These are phyloP conservation scores for Arctocebus calabarensis DNA, from an alignment of 2,797 vertebrate species.

Conservation along the genomic window DNA sequence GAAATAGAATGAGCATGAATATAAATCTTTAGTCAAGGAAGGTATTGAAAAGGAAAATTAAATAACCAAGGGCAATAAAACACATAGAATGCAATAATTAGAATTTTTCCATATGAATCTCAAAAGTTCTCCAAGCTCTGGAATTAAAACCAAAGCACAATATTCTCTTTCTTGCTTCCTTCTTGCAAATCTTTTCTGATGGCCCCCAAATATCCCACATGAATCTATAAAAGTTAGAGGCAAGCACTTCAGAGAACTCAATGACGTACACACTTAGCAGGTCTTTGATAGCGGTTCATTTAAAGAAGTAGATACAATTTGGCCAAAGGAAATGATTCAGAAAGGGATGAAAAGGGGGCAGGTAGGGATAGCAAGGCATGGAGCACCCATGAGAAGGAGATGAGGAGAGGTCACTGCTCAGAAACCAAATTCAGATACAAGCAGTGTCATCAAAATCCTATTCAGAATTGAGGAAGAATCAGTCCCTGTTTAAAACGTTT, in stretches of 20 bases:
- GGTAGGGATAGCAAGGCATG: background rate
- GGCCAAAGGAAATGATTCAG: background rate
- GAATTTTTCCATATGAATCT: background rate
- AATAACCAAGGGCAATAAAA: background rate
- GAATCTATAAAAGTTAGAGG: background rate
- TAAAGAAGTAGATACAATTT: conserved; percentile 4
- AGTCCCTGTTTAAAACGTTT: background rate
- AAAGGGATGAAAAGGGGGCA: conserved; percentile 19
- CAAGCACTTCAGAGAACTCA: conserved; percentile 40
- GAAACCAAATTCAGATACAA: background rate
- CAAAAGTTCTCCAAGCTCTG: background rate
- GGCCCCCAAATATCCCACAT: background rate
- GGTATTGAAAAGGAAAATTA: conserved; percentile 1
- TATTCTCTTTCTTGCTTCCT: background rate
- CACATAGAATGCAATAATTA: background rate
- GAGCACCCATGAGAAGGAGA: background rate
- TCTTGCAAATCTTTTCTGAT: conserved; percentile 26
- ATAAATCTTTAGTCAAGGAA: conserved; percentile 33
- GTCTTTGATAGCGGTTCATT: background rate
- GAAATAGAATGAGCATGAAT: background rate
- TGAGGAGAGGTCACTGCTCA: background rate
- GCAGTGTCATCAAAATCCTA: background rate
- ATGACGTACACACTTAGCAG: background rate
- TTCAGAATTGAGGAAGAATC: background rate
- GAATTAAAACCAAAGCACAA: background rate